Percentiles rank a stretch among this genome's conserved stretches.
phyloP scores from a whole-genome alignment of 2,888 invertebrate species.

The Darwinula stevensoni region DNA sequence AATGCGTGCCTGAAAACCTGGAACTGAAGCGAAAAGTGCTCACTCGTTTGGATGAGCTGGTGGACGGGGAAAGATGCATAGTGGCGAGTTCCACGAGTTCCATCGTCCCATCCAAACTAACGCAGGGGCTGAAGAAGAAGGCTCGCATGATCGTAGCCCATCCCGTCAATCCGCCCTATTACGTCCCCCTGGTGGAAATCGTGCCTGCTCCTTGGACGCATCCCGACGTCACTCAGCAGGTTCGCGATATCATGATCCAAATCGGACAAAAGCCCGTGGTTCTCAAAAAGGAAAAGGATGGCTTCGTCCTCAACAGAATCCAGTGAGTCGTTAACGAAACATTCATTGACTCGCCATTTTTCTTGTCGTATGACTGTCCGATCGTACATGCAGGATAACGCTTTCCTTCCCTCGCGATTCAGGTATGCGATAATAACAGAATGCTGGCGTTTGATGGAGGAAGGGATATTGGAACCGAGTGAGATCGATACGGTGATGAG shows the following conservation, averaged over 20 bases:
- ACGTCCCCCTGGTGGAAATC: slow-evolving; percentile 73
- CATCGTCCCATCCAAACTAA: slow-evolving; percentile 59
- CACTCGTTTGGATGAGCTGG: slow-evolving; percentile 33
- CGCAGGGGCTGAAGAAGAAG: slow-evolving; percentile 41
- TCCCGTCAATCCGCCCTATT: slow-evolving; percentile 91
- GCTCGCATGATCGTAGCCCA: slow-evolving; percentile 51
- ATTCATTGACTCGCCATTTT: background rate
- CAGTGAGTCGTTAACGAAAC: slow-evolving; percentile 29
- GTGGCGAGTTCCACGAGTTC: slow-evolving; percentile 81
- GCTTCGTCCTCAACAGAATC: slow-evolving; percentile 74
- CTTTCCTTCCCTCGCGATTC: slow-evolving; percentile 8
- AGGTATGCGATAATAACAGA: slow-evolving; percentile 78
- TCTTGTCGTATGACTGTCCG: slow-evolving; percentile 1
- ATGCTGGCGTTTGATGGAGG: slow-evolving; percentile 57
- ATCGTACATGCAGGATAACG: background rate
- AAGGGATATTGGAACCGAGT: slow-evolving; percentile 49
- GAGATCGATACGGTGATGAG: slow-evolving; percentile 82
- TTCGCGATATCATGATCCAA: slow-evolving; percentile 45
- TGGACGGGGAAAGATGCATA: slow-evolving; percentile 36
- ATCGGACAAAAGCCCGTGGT: slow-evolving; percentile 76
- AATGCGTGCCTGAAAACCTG: slow-evolving; percentile 71
- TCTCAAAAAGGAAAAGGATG: slow-evolving; percentile 54
- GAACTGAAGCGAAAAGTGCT: slow-evolving; percentile 56
- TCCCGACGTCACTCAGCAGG: slow-evolving; percentile 35
- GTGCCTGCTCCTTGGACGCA: slow-evolving; percentile 84